A percentile compares a stretch with the other conserved stretches of the same genome.
Conservation (phyloP, 2,888 invertebrate genomes). For the Cataglyphis albicans region DNA sequence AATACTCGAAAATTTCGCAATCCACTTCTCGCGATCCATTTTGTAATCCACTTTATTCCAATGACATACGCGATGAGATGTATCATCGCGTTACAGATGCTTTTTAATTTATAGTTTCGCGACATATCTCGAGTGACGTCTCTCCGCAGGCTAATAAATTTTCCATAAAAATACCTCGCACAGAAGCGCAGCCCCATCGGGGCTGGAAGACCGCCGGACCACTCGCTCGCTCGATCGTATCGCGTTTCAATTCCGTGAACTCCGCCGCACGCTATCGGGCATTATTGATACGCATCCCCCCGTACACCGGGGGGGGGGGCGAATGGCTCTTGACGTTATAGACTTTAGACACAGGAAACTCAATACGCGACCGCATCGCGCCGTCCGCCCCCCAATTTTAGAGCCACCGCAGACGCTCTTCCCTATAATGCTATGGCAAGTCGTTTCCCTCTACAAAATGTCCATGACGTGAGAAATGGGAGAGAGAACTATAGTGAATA, state of each 20-base stretch:
- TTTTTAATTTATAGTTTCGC: conserved; percentile 25
- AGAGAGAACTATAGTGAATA: neutral
- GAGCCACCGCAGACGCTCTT: conserved; percentile 23
- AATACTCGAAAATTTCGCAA: conserved; percentile 10
- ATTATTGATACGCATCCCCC: conserved; percentile 55
- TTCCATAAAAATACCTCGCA: conserved; percentile 45
- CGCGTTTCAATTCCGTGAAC: conserved; percentile 53
- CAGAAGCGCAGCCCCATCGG: conserved; percentile 4
- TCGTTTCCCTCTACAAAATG: neutral
- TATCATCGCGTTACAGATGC: neutral
- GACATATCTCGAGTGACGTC: neutral
- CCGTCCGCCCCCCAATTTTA: conserved; percentile 43
- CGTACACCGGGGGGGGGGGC: conserved; percentile 18
- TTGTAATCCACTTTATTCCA: conserved; percentile 18
- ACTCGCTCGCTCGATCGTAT: conserved; percentile 59
- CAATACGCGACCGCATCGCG: conserved; percentile 47
- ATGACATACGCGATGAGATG: neutral
- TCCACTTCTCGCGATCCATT: neutral
- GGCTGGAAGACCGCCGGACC: conserved; percentile 39
- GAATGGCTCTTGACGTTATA: conserved; percentile 54
- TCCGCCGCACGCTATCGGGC: conserved; percentile 52
- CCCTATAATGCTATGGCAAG: neutral
- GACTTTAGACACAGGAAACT: conserved; percentile 56
- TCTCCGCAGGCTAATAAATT: conserved; percentile 39
- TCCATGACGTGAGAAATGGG: conserved; percentile 13